Base-by-base conservation (phyloP, 2,888 invertebrate species). In the Mechanitis mazaeus region DNA sequence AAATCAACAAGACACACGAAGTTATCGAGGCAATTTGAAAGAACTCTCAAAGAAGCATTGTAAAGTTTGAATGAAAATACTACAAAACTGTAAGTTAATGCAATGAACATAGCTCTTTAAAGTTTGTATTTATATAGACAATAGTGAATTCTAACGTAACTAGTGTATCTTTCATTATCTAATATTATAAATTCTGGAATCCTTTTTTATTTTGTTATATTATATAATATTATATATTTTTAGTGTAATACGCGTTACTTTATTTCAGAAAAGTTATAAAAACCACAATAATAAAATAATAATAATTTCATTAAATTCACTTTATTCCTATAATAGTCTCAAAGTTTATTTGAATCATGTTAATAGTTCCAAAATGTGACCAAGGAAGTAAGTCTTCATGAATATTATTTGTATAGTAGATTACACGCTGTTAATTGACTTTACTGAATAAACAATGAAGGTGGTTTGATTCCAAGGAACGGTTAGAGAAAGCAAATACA, bases 41-140 rank as follows among this genome's bases (percentile, higher is more conserved):
- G 59, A 63, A 57, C 33, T 63, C 54, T 20, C 59, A 56, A 57
- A 59, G 59, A 56, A 56, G 53, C 59, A 63, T 62, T 59, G 58
- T 56, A 45, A 62, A 53, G 42, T 63, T 56, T 56, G 35, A 57
- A 33, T 57, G 56, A 63, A 31, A 50, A 50, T 50, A 50, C 47
- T 47, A 47, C 50, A 50, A 50, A 50, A 31, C 42, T 50, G 31
- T 50, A 50, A 50, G 50, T 50, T 50, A 50, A 50, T 50, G 31
- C 50, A 9, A 31, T 31, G 50, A 50, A 31, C 31, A 11, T 31
- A 9, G 28, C 50, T 9, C 31, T 31, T 31, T 50, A 7, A 31
- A 28, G 50, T 50, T 31, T 11, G n/a, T 31, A 11, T 31, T 50
- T 50, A 50, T 50, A 50, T 1, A 50, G 50, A 3, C 2, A 28